Base-by-base conservation (phyloP, 2,113 vertebrate species). In the Tupaia tana region DNA sequence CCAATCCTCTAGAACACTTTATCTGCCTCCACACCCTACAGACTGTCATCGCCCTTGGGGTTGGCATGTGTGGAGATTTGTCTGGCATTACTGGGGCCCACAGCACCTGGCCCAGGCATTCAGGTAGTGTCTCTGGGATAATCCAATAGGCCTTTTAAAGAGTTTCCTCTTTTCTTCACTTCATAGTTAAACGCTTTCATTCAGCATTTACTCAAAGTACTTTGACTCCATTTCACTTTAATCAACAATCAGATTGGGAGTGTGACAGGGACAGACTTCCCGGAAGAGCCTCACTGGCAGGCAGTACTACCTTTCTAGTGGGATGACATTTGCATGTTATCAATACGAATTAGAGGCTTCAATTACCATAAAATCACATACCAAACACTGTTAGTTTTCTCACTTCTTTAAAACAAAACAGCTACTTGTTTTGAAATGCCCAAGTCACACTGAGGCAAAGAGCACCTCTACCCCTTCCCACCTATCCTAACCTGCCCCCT, bases 381-480 rank as follows among this genome's bases (percentile, higher is more conserved):
- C 97, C 97, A 96, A 98, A 98, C 97, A 97, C 97, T 97, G 97
- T 93, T 97, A 94, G 95, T 93, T 98, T 98, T 92, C 97, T 98
- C 73, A 71, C 31, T 58, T 89, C 70, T 96, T 98, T 98, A 98
- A 97, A 98, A 98, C 96, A 98, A 98, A 97, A 89, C 95, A 97
- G 90, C 91, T 98, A 98, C 98, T 97, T 98, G 97, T 98, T 95
- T 96, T 96, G 98, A 98, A 98, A 94, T 98, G 97, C 96, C 94
- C 71, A 82, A 98, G 95, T 85, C 93, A 96, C 20, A 97, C 84
- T 34, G 75, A 96, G 97, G 96, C 92, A 98, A 97, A 98, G 96
- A 97, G 95, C 90, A 97, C 97, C 95, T 96, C 98, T 98, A 94
- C 85, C 91, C 93, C 95, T 89, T 96, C 94, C 88, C 96, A 96